Evolutionary conservation across 2,888 invertebrate species (phyloP), one percentile per base, ranked within the genome.

Genomic region (Hypercompe scribonia): DNA sequence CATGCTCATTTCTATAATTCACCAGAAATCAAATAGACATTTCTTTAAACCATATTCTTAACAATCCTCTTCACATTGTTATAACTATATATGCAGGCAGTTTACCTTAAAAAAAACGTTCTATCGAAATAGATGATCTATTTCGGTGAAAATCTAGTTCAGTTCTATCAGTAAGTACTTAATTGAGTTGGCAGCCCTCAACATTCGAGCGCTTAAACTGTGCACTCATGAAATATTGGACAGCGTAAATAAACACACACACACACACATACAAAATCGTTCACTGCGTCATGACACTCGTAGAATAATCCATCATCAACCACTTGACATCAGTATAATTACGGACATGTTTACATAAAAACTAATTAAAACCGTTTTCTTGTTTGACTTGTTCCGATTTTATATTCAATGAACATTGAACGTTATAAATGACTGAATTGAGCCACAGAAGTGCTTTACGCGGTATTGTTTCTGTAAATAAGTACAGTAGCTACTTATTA

Each of bases 351-450:
- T 91, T 92, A 87, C 84, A 84, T 81, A 84, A 86, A 84, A 87
- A 78, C 82, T 86, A 88, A 91, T 92, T 92, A 92, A 90, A 87
- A 88, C 86, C 83, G 80, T 78, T 88, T 91, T 91, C 88, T 79
- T 86, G 83, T 80, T 84, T 79, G 77, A 77, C 78, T 74, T 79
- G 68, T 71, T 80, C 81, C 71, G 74, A 80, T 85, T 81, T 80
- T 83, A 81, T 73, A 77, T 67, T 72, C 70, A 78, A 75, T 79
- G 78, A 66, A 73, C 61, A 63, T 66, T 64, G 50, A 2, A 72
- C 63, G 70, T 73, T 75, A 72, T 72, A 67, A 64, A 69, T 61
- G 63, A 74, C 65, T 65, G 34, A 39, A 73, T 24, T 76, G 64
- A 70, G 33, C 7, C 18, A 68, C 68, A 67, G 67, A 80, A 67